A percentile compares a stretch with the other conserved stretches of the same genome.
Evolutionary conservation across 2,797 vertebrate species (phyloP).

Genomic region (Rhinichthys osculus): DNA sequence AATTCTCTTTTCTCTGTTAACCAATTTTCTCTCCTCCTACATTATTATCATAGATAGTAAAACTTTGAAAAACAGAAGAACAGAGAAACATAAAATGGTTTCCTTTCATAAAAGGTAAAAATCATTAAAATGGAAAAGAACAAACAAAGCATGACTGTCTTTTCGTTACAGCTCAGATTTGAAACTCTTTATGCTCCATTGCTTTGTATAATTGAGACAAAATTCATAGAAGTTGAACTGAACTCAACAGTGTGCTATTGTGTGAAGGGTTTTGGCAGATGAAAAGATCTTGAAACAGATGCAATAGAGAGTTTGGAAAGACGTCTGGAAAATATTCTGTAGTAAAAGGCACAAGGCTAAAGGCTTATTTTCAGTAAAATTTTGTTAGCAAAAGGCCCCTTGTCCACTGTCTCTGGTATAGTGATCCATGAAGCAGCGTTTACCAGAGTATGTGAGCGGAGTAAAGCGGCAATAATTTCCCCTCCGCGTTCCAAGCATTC

Average conservation of each 20-base stretch:
- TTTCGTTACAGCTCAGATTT: neutral
- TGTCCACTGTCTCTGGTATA: neutral
- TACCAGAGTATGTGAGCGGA: too few species aligned
- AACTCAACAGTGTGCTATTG: slow-evolving; percentile 2
- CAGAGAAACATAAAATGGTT: slow-evolving; percentile 7
- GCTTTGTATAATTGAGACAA: neutral
- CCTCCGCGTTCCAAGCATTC: too few species aligned
- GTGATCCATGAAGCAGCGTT: neutral
- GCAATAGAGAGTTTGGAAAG: neutral
- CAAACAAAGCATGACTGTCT: neutral
- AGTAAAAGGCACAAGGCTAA: neutral
- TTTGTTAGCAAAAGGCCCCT: neutral
- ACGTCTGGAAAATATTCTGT: neutral
- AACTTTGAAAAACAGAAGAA: neutral
- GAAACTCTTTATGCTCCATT: neutral
- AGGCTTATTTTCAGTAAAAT: neutral
- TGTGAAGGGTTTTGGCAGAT: neutral
- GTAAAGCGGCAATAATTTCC: too few species aligned
- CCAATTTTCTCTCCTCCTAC: neutral
- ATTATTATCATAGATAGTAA: neutral
- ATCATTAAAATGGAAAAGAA: neutral
- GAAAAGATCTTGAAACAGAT: slow-evolving; percentile 4
- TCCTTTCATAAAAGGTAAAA: neutral
- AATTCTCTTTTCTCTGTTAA: neutral
- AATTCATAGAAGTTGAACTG: neutral